Evolutionary conservation across 2,888 invertebrate genomes (phyloP), one percentile per base, ranked within the genome.

Genomic region (Brenthis ino): DNA sequence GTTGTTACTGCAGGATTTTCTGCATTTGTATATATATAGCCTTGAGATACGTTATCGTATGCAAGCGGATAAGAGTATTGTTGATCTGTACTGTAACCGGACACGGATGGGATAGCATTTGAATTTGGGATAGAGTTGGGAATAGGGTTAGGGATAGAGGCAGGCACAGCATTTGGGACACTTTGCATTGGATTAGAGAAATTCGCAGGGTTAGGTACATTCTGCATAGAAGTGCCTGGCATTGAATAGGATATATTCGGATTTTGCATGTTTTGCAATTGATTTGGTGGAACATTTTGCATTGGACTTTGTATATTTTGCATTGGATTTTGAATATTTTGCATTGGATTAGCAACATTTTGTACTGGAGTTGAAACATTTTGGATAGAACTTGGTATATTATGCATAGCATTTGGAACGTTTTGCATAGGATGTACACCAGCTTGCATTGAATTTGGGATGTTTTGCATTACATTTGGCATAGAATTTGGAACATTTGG

Each of bases 21-120:
- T 0, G 86, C 76, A 70, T 83, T 84, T 1, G 87, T 84, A 65
- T 88, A 89, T 0, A 83, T 75, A 68, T 86, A 88, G 1, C 79
- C 85, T 74, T 89, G 89, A 3, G 88, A 79, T 11, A 78, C 74
- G 4, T 75, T 82, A 0, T 83, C 80, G 70, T 81, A 86, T 2
- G 82, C 75, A 37, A 73, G 80, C 5, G 83, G 80, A 0, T 76
- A 76, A 13, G 84, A 75, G 72, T 85, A 87, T 48, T 82, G 82
- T 12, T 82, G 81, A 6, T 86, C 85, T 3, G 80, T 72, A 8
- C 77, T 73, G 54, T 80, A 82, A 6, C 70, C 71, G 47, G 72
- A 55, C n/a, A 67, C 64, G 8, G 33, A n/a, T 12, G 70, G 64
- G 28, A 71, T 64, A 1, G 47, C 64, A 14, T 24, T 66, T 8